Evolutionary conservation across 2,113 vertebrate genomes (phyloP).

Genomic region (Capreolus pygargus): DNA sequence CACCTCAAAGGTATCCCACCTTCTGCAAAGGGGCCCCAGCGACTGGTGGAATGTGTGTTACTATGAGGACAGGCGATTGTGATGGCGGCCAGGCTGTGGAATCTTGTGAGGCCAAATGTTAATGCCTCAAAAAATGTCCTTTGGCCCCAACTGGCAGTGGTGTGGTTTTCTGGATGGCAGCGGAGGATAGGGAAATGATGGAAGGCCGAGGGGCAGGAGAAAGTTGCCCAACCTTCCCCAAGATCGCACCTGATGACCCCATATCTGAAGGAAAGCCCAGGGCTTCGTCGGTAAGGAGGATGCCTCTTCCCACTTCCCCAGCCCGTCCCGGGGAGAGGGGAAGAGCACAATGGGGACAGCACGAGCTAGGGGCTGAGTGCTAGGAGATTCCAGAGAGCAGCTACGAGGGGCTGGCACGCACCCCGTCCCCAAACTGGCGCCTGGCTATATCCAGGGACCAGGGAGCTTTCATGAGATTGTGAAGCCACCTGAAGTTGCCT

Average conservation of each 20-base stretch:
- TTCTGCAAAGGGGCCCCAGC: conserved; percentile 36
- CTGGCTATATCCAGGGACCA: not conserved
- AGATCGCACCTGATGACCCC: not conserved
- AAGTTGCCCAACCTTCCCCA: conserved; percentile 38
- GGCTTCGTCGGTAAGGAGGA: conserved; percentile 43
- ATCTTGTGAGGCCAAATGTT: conserved; percentile 16
- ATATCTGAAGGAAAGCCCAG: conserved; percentile 42
- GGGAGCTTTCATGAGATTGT: not conserved
- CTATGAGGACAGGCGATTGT: conserved; percentile 66
- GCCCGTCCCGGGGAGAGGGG: fast-evolving
- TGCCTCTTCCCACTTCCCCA: not conserved
- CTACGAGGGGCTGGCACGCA: not conserved
- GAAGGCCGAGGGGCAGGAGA: conserved; percentile 51
- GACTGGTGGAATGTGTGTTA: conserved; percentile 52
- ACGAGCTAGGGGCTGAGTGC: not conserved
- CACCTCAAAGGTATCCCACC: not conserved
- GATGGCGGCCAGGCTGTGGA: conserved; percentile 19
- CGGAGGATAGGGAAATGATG: conserved; percentile 45
- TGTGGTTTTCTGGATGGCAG: conserved; percentile 46
- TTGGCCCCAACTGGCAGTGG: not conserved
- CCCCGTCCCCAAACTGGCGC: not conserved
- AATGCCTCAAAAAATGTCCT: conserved; percentile 37
- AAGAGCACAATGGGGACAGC: too few relatives aligned
- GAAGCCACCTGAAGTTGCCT: not conserved
- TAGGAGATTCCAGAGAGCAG: not conserved